Evolutionary conservation across 2,888 invertebrate genomes (phyloP).

Genomic region (Lutraria lutraria): DNA sequence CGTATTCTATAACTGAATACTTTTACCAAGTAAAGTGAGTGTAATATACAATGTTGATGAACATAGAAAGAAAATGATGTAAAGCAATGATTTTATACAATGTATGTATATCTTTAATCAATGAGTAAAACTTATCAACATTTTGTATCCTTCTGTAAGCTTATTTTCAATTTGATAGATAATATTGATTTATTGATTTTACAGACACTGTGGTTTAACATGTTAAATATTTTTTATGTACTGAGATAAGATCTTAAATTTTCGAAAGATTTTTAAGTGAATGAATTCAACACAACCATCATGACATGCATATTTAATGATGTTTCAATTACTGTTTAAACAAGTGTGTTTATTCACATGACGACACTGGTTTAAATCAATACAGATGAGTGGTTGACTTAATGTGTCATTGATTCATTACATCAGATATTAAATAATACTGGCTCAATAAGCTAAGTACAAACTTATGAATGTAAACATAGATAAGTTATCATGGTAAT

Average conservation of each 20-base stretch:
- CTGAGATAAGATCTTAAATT: neutral
- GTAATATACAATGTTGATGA: too few relatives aligned
- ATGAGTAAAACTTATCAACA: too few relatives aligned
- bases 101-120: too few relatives aligned
- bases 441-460: neutral
- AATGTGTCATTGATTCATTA: neutral
- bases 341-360: neutral
- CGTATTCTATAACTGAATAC: too few relatives aligned
- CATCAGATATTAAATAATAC: neutral
- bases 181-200: neutral
- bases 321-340: slow-evolving; percentile 8
- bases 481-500: neutral
- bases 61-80: too few relatives aligned
- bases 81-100: too few relatives aligned
- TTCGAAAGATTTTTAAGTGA: neutral
- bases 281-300: neutral
- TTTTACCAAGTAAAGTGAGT: too few relatives aligned
- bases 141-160: too few relatives aligned
- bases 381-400: neutral
- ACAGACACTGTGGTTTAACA: neutral
- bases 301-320: neutral
- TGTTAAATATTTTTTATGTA: neutral
- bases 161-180: too few relatives aligned
- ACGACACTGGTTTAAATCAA: neutral
- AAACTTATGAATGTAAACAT: neutral